These are phyloP conservation scores for Furnarius figulus DNA, from an alignment of 2,113 vertebrate species.

Conservation along the genomic window DNA sequence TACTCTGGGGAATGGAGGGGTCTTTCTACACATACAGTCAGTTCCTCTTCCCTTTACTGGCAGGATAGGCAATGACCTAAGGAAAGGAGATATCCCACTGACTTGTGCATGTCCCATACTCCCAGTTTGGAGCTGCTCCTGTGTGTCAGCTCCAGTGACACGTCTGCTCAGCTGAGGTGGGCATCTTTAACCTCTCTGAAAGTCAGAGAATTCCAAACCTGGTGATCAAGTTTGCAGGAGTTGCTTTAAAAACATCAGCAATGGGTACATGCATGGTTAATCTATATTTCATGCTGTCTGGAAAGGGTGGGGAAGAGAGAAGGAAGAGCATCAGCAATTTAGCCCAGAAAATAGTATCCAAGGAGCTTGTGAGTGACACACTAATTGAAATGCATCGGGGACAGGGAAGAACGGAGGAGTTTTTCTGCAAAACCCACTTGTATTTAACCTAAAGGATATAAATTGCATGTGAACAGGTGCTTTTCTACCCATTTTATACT, in stretches of 20 bases:
- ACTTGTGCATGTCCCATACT: fast-evolving
- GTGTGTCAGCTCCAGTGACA: background rate
- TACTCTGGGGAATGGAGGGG: background rate
- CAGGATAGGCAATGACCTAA: background rate
- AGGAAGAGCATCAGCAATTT: background rate
- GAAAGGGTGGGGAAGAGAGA: background rate
- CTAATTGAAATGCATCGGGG: background rate
- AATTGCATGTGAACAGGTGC: background rate
- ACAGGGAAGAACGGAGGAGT: background rate
- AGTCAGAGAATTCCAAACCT: background rate
- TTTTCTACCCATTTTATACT: background rate
- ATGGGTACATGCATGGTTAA: background rate
- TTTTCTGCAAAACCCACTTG: background rate
- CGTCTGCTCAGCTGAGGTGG: background rate
- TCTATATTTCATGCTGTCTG: background rate
- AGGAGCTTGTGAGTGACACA: background rate
- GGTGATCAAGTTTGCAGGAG: background rate
- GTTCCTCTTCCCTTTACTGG: background rate
- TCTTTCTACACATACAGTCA: background rate
- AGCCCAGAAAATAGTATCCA: background rate
- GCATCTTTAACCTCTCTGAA: background rate
- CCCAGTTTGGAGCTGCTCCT: background rate
- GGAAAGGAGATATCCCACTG: background rate
- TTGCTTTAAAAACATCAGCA: background rate
- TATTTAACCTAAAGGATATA: background rate